Conservation (phyloP, 1,140 invertebrate species). For the Limonius californicus region DNA sequence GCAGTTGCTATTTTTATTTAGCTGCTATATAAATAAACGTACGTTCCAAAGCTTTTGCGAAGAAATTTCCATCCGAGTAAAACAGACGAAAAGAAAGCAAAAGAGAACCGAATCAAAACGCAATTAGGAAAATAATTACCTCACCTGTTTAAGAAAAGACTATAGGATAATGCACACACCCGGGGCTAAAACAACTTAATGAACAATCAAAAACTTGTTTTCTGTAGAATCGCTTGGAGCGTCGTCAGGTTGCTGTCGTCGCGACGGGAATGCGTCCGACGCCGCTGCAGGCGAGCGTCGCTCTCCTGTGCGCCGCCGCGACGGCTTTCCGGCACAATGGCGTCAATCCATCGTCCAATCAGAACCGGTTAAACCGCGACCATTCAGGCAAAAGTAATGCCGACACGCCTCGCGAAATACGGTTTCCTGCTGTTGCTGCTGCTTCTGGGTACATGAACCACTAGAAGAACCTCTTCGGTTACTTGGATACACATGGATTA, state of each 20-base stretch:
- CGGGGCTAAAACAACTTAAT: constrained; percentile 23
- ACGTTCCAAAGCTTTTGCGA: too few relatives aligned
- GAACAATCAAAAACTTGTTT: constrained; percentile 24
- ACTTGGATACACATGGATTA: too few relatives aligned
- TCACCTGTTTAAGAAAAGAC: constrained; percentile 10
- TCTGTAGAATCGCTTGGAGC: constrained; percentile 25
- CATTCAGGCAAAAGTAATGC: constrained; percentile 36
- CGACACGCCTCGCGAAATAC: constrained; percentile 28
- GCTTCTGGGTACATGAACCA: neutral
- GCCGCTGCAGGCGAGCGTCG: constrained; percentile 36
- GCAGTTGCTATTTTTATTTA: too few relatives aligned
- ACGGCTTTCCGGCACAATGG: constrained; percentile 41
- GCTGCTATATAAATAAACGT: too few relatives aligned
- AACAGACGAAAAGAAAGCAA: neutral
- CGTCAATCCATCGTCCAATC: constrained; percentile 40
- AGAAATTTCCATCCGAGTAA: too few relatives aligned
- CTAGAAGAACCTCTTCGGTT: too few relatives aligned
- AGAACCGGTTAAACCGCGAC: constrained; percentile 34
- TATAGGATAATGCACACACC: constrained; percentile 12
- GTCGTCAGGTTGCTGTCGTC: constrained; percentile 32
- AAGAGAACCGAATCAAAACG: neutral
- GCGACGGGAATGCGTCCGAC: constrained; percentile 36
- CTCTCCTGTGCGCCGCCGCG: constrained; percentile 39
- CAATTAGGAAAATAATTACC: constrained; percentile 13
- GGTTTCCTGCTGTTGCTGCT: constrained; percentile 10